phyloP scores from a whole-genome alignment of 2,113 vertebrate genomes.

The Xenopus laevis region DNA sequence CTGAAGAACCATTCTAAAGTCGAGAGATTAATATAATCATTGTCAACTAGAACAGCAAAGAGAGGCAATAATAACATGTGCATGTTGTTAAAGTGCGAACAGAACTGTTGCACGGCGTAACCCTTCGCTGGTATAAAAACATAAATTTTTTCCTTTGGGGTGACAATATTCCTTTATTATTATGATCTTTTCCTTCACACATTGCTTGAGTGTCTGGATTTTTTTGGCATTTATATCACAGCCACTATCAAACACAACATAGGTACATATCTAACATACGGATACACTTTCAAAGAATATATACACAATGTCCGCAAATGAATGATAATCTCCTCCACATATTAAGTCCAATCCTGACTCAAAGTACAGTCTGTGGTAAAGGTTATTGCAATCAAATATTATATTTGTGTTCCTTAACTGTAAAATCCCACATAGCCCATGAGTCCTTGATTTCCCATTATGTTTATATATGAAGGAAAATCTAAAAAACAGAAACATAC shows the following conservation, averaged over 20 bases:
- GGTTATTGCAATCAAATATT: constrained; percentile 84
- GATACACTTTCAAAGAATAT: constrained; percentile 74
- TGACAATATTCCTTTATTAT: constrained; percentile 62
- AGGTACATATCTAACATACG: constrained; percentile 73
- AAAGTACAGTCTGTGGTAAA: constrained; percentile 81
- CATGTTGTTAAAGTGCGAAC: constrained; percentile 67
- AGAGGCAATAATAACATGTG: constrained; percentile 74
- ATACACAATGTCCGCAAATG: constrained; percentile 60
- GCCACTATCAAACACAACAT: constrained; percentile 86
- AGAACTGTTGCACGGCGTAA: constrained; percentile 70
- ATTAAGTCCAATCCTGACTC: constrained; percentile 67
- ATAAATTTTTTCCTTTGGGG: constrained; percentile 48
- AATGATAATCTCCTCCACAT: constrained; percentile 84
- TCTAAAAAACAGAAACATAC: constrained; percentile 33
- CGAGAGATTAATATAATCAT: constrained; percentile 70
- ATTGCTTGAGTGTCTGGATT: constrained; percentile 70
- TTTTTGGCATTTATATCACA: constrained; percentile 83
- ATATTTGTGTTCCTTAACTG: constrained; percentile 74
- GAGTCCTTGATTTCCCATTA: constrained; percentile 85
- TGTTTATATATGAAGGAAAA: not conserved
- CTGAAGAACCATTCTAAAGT: constrained; percentile 63
- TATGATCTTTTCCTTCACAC: constrained; percentile 74
- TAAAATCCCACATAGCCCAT: no score
- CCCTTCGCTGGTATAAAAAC: constrained; percentile 70
- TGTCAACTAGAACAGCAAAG: constrained; percentile 81